These are phyloP conservation scores for Steinernema scapterisci DNA, from an alignment of 2,888 invertebrate genomes.

Conservation along the genomic window DNA sequence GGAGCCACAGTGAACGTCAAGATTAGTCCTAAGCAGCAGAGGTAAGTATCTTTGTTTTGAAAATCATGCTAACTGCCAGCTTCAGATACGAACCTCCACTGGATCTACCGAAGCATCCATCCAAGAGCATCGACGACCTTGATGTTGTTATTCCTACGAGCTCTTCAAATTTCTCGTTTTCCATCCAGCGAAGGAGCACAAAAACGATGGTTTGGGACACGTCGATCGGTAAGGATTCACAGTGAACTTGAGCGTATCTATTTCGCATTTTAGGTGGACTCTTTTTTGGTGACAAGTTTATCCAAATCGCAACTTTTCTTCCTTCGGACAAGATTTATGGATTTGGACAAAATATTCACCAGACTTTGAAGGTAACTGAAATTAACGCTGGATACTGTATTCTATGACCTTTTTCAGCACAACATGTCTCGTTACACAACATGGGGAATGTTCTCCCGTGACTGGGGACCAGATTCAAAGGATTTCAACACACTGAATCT, in stretches of 20 bases:
- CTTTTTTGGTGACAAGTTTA: constrained; percentile 62
- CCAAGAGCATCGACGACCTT: constrained; percentile 41
- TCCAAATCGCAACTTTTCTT: constrained; percentile 62
- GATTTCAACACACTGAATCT: constrained; percentile 53
- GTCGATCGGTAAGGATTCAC: constrained; percentile 49
- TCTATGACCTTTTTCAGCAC: constrained; percentile 47
- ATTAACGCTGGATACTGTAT: no score
- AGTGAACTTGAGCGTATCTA: not conserved
- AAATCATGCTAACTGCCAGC: no score
- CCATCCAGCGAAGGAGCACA: constrained; percentile 46
- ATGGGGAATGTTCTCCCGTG: constrained; percentile 63
- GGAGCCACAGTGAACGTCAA: not conserved
- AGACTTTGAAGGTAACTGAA: constrained; percentile 51
- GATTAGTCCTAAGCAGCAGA: not conserved
- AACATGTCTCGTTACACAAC: constrained; percentile 58
- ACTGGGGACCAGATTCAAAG: constrained; percentile 55
- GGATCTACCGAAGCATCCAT: constrained; percentile 42
- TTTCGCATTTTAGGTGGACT: constrained; percentile 54
- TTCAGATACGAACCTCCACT: constrained; percentile 58
- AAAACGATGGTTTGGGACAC: constrained; percentile 58
- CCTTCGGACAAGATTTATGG: constrained; percentile 64
- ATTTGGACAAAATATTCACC: constrained; percentile 65
- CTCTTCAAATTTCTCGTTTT: constrained; percentile 52
- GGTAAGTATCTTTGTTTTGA: not conserved
- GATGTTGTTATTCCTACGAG: constrained; percentile 36